A percentile compares a stretch with the other conserved stretches of the same genome.
Conservation (phyloP, 2,888 invertebrate genomes). For the Ophioninae sp. region DNA sequence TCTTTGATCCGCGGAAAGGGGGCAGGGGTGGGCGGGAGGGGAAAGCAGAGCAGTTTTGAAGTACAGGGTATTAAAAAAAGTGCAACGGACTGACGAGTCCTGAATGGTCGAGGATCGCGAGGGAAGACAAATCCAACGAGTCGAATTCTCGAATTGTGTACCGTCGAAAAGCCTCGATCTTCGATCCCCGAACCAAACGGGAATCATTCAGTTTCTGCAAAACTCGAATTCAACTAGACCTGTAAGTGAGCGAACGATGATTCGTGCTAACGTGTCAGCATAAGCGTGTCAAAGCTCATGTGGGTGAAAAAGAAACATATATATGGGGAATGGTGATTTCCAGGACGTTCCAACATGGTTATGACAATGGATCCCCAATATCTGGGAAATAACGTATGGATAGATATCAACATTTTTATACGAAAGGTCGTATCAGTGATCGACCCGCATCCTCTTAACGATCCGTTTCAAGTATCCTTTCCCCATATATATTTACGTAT, state of each 20-base stretch:
- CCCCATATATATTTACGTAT: conserved; percentile 26
- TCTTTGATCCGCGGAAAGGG: neutral
- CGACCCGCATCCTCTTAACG: neutral
- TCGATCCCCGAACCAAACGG: neutral
- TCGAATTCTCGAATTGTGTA: neutral
- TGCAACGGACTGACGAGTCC: conserved; percentile 23
- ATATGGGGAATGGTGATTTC: neutral
- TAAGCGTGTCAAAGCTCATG: conserved; percentile 55
- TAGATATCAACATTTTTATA: neutral
- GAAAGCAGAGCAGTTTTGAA: conserved; percentile 36
- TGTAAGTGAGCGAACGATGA: conserved; percentile 38
- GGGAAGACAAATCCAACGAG: neutral
- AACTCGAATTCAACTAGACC: conserved; percentile 11
- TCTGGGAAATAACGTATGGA: neutral
- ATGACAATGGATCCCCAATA: neutral
- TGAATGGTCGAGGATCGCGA: conserved; percentile 4
- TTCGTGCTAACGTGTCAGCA: conserved; percentile 48
- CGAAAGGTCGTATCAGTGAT: neutral
- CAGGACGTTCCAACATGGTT: neutral
- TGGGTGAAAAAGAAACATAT: conserved; percentile 17
- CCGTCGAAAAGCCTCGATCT: neutral
- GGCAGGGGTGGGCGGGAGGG: neutral
- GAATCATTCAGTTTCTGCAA: conserved; percentile 6
- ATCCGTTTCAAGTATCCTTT: neutral
- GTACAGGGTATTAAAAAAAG: conserved; percentile 9